These are phyloP conservation scores for Machimus atricapillus DNA, from an alignment of 2,888 invertebrate genomes.

Conservation along the genomic window DNA sequence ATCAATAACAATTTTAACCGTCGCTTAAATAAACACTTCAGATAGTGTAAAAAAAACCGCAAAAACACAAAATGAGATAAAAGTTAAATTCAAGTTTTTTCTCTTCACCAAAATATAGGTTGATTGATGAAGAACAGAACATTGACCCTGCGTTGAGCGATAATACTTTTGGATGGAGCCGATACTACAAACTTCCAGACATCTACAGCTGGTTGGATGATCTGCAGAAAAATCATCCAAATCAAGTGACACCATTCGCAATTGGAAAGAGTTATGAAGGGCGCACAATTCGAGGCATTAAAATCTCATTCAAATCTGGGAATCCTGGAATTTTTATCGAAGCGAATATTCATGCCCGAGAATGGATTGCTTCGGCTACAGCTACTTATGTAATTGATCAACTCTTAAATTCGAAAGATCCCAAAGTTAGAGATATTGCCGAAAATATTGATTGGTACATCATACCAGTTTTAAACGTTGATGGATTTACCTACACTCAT, in stretches of 20 bases:
- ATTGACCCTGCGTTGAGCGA: constrained; percentile 47
- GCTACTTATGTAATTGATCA: constrained; percentile 75
- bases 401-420: constrained; percentile 69
- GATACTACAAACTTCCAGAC: constrained; percentile 67
- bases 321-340: constrained; percentile 70
- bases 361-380: constrained; percentile 78
- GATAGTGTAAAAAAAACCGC: background rate
- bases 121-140: constrained; percentile 64
- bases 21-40: background rate
- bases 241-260: constrained; percentile 61
- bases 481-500: constrained; percentile 76
- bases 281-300: constrained; percentile 67
- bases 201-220: constrained; percentile 69
- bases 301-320: constrained; percentile 59
- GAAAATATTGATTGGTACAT: constrained; percentile 78
- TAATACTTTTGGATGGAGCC: constrained; percentile 65
- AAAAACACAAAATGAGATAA: background rate
- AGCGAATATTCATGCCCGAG: constrained; percentile 71
- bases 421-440: constrained; percentile 66
- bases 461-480: constrained; percentile 76
- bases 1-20: background rate
- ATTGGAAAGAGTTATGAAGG: constrained; percentile 69
- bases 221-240: constrained; percentile 63
- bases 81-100: background rate
- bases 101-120: constrained; percentile 54